Percentiles rank a stretch among this genome's conserved stretches.
Evolutionary conservation across 2,888 invertebrate genomes (phyloP).

Genomic region (Ptilodon capucinus): DNA sequence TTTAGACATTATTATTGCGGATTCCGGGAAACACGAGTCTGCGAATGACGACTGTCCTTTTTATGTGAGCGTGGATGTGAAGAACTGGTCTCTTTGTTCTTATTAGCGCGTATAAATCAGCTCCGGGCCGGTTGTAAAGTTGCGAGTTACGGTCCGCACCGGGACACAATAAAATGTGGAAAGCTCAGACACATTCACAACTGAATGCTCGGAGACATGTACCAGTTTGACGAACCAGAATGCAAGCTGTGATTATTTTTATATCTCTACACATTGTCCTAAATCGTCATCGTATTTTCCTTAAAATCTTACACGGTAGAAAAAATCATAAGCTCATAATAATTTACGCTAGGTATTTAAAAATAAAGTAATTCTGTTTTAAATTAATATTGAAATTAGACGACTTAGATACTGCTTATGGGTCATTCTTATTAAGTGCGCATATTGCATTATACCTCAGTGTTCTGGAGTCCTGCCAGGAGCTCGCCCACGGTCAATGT

Average conservation of each 20-base stretch:
- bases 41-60: constrained; percentile 12
- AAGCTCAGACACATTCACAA: neutral
- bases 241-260: neutral
- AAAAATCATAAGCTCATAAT: no score
- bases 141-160: constrained; percentile 1
- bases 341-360: no score
- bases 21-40: constrained; percentile 17
- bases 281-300: neutral
- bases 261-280: neutral
- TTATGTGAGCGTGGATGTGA: constrained; percentile 35
- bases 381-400: no score
- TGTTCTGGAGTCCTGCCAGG: neutral
- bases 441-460: neutral
- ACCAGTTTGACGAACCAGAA: neutral
- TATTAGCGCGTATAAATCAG: constrained; percentile 39
- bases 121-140: constrained; percentile 17
- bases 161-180: neutral
- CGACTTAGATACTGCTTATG: no score
- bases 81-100: constrained; percentile 31
- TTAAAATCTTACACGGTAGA: no score
- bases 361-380: no score
- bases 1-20: constrained; percentile 21
- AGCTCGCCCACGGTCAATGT: neutral
- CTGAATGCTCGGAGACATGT: neutral
- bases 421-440: no score